Percentiles rank a stretch among this genome's conserved stretches.
Conservation (phyloP, 92 coral and sea anemone genomes). For the Virgularia gustaviana region DNA sequence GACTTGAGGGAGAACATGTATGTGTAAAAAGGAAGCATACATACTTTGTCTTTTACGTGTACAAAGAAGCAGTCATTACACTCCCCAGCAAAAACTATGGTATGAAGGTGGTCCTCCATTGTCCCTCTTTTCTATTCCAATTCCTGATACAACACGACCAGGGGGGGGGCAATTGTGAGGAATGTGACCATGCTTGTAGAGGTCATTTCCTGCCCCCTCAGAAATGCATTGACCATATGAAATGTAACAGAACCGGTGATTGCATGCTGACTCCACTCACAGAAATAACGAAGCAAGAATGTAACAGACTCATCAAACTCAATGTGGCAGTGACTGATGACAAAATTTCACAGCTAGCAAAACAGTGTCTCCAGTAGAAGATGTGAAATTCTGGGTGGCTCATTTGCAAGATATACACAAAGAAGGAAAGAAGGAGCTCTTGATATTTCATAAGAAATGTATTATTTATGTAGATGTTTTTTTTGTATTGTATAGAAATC, state of each 20-base stretch:
- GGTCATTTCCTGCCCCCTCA: constrained; percentile 10
- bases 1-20: too few species aligned
- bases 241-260: background rate
- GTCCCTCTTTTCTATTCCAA: constrained; percentile 17
- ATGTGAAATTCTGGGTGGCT: background rate
- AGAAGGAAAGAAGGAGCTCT: background rate
- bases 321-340: background rate
- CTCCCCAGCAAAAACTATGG: background rate
- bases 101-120: constrained; percentile 10
- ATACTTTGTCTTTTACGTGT: too few species aligned
- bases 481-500: too few species aligned
- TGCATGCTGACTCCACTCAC: background rate
- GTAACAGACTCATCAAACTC: background rate
- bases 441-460: too few species aligned
- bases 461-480: too few species aligned
- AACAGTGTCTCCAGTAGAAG: background rate
- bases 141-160: background rate
- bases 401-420: background rate
- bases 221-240: background rate
- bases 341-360: constrained; percentile 3
- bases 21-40: too few species aligned
- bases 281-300: background rate
- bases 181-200: background rate
- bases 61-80: too few species aligned
- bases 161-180: constrained; percentile 14